Conservation (phyloP, 1,140 invertebrate genomes). For the Pseudachorutes palmiensis region DNA sequence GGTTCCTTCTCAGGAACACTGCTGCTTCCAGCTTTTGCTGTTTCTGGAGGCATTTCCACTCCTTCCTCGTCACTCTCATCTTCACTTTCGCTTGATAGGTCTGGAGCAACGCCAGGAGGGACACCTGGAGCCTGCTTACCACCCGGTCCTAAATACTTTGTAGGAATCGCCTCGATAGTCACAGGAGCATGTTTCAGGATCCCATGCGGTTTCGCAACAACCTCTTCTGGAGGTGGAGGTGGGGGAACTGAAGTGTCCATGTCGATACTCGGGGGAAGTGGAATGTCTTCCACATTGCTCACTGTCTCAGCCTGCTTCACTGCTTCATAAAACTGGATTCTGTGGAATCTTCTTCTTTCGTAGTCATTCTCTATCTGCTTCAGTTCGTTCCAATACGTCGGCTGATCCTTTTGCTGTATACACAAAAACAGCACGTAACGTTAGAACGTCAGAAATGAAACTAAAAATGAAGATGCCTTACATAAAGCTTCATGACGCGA, state of each 20-base stretch:
- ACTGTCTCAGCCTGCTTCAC: slow-evolving; percentile 91
- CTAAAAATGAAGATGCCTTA: slow-evolving; percentile 50
- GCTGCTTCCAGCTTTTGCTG: no score
- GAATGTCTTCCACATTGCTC: slow-evolving; percentile 86
- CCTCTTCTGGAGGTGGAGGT: slow-evolving; percentile 40
- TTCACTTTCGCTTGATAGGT: slow-evolving; percentile 43
- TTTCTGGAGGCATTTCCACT: no score
- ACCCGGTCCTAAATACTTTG: slow-evolving; percentile 21
- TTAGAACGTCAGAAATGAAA: background rate
- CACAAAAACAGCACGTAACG: background rate
- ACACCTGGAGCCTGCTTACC: slow-evolving; percentile 69
- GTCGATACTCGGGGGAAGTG: slow-evolving; percentile 59
- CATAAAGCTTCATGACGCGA: slow-evolving; percentile 88
- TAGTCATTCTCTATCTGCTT: slow-evolving; percentile 87
- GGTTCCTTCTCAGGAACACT: no score
- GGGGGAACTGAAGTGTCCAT: slow-evolving; percentile 41
- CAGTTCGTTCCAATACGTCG: slow-evolving; percentile 82
- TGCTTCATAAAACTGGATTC: slow-evolving; percentile 88
- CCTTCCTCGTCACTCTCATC: slow-evolving; percentile 41
- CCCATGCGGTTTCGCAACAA: slow-evolving; percentile 40
- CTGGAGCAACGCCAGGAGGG: slow-evolving; percentile 71
- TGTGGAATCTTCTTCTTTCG: slow-evolving; percentile 73
- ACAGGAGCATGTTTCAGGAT: slow-evolving; percentile 60
- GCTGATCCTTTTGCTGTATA: slow-evolving; percentile 84
- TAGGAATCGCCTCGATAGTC: slow-evolving; percentile 38